A percentile compares a stretch with the other conserved stretches of the same genome.
phyloP scores from a whole-genome alignment of 2,113 vertebrate species.

The Campylorhamphus procurvoides region DNA sequence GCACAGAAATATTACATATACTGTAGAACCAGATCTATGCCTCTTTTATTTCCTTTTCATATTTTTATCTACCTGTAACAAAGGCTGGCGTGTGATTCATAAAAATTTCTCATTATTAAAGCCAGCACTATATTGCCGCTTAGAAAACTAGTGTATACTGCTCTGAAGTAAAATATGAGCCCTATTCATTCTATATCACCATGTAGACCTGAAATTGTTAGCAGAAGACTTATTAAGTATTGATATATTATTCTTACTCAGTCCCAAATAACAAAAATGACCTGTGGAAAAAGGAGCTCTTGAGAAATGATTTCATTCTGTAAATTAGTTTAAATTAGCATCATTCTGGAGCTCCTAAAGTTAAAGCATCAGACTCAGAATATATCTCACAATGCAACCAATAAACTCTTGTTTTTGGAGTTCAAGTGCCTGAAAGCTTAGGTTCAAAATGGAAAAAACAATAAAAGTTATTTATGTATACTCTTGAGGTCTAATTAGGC shows the following conservation, averaged over 20 bases:
- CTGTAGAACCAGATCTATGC: not conserved
- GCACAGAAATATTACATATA: not conserved
- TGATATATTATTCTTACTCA: not conserved
- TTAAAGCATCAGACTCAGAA: not conserved
- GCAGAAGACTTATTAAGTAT: not conserved
- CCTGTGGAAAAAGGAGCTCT: not conserved
- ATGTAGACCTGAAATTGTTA: not conserved
- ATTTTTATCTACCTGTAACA: not conserved
- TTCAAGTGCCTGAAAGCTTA: slow-evolving; percentile 34
- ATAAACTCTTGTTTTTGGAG: not conserved
- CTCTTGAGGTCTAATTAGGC: slow-evolving; percentile 64
- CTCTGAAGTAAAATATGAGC: not conserved
- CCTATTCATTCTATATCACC: not conserved
- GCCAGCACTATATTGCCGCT: not conserved
- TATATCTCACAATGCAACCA: not conserved
- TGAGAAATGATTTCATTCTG: not conserved
- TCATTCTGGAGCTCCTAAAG: not conserved
- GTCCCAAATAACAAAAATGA: not conserved
- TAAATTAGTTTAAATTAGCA: slow-evolving; percentile 19
- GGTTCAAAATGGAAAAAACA: slow-evolving; percentile 24
- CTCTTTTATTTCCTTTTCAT: not conserved
- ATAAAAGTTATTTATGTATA: slow-evolving; percentile 59
- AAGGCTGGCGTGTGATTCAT: not conserved
- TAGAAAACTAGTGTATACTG: not conserved
- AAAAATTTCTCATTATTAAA: not conserved